phyloP scores from a whole-genome alignment of 2,113 vertebrate species.

The Notothenia rossii region DNA sequence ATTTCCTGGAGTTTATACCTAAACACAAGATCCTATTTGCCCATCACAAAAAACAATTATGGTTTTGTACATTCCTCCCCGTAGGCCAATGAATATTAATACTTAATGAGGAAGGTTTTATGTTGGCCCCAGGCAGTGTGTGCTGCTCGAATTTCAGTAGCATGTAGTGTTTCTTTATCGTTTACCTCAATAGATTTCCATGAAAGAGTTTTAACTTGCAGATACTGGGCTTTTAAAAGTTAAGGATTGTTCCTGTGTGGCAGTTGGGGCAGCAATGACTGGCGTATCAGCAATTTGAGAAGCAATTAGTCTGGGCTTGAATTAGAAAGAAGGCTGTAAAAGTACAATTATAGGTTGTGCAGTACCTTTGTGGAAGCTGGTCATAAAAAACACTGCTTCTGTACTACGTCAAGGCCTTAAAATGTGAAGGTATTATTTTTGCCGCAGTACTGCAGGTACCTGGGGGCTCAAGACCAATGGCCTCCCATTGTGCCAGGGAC shows the following conservation, averaged over 20 bases:
- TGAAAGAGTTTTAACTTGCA: neutral
- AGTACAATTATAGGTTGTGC: neutral
- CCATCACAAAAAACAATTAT: neutral
- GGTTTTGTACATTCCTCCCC: too few relatives aligned
- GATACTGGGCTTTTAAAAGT: neutral
- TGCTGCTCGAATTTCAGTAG: neutral
- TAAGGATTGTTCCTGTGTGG: neutral
- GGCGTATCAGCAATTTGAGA: slow-evolving; percentile 10
- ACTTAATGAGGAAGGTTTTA: slow-evolving; percentile 35
- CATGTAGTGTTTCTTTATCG: neutral
- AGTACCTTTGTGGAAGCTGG: neutral
- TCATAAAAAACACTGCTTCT: too few relatives aligned
- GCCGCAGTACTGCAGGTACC: too few relatives aligned
- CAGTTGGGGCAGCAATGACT: neutral
- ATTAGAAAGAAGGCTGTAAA: neutral
- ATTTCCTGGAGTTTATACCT: neutral
- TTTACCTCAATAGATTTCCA: neutral
- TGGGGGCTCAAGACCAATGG: too few relatives aligned
- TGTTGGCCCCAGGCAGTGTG: neutral
- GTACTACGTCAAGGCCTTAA: too few relatives aligned
- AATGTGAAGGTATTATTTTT: too few relatives aligned
- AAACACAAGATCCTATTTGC: neutral
- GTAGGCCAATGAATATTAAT: slow-evolving; percentile 25
- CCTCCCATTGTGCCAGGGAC: too few relatives aligned
- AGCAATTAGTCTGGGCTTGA: neutral